A percentile compares a stretch with the other conserved stretches of the same genome.
Evolutionary conservation across 2,888 invertebrate species (phyloP).

Genomic region (Saturnia pavonia): DNA sequence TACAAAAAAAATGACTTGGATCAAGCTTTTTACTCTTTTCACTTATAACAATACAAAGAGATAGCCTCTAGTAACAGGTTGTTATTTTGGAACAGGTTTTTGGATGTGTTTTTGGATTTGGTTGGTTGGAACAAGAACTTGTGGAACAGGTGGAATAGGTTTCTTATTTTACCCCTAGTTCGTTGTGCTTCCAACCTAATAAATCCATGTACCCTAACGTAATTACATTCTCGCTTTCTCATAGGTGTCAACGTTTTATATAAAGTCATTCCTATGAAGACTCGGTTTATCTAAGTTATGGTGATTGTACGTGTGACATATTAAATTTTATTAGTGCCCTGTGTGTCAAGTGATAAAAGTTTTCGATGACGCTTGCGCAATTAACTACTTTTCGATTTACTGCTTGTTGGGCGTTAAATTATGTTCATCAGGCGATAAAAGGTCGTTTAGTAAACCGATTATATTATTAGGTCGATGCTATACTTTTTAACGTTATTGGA

Average conservation of each 20-base stretch:
- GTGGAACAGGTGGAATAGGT: too few species aligned
- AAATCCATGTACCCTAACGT: conserved; percentile 1
- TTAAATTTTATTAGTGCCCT: conserved; percentile 54
- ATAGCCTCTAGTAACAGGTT: too few species aligned
- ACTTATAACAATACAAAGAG: too few species aligned
- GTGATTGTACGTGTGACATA: conserved; percentile 51
- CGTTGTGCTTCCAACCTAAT: not conserved
- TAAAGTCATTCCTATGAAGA: conserved; percentile 44
- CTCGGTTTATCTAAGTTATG: conserved; percentile 46
- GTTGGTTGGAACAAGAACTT: too few species aligned
- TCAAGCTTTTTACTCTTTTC: too few species aligned
- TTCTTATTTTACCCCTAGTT: too few species aligned
- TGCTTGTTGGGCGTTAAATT: conserved; percentile 11
- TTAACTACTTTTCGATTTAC: conserved; percentile 35
- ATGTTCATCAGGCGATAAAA: conserved; percentile 16
- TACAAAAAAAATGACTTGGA: too few species aligned
- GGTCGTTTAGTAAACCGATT: conserved; percentile 15
- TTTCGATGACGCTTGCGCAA: conserved; percentile 38
- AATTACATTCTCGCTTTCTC: conserved; percentile 15
- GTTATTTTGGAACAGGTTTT: too few species aligned
- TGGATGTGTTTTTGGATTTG: too few species aligned
- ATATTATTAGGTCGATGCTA: conserved; percentile 2
- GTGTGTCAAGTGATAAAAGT: conserved; percentile 46
- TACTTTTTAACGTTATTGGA: not conserved
- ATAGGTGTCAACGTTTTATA: conserved; percentile 36